These are phyloP conservation scores for Chanos chanos DNA, from an alignment of 2,797 vertebrate species.

Conservation along the genomic window DNA sequence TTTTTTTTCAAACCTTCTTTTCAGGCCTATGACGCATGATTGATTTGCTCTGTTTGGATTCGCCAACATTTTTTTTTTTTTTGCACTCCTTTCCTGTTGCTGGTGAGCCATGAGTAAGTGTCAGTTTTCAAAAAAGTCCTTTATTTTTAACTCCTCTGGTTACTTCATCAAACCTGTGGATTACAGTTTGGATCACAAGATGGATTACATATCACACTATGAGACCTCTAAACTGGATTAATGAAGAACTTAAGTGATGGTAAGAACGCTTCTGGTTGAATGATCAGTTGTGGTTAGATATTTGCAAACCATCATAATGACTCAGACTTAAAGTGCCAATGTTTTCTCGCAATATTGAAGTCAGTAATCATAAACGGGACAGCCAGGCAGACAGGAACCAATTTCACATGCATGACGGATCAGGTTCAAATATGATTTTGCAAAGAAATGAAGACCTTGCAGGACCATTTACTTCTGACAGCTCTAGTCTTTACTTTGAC, in stretches of 20 bases:
- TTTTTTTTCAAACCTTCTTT: neutral
- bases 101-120: too few species aligned
- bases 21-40: neutral
- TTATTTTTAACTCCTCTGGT: neutral
- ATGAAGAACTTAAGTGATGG: neutral
- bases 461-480: too few species aligned
- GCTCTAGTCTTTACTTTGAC: too few species aligned
- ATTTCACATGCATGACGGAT: too few species aligned
- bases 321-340: neutral
- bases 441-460: too few species aligned
- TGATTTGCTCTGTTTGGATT: neutral
- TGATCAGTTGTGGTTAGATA: neutral
- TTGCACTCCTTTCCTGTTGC: too few species aligned
- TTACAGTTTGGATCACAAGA: constrained; percentile 11
- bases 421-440: too few species aligned
- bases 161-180: neutral
- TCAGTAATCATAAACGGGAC: too few species aligned
- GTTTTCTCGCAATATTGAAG: constrained; percentile 1
- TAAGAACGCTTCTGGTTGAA: constrained; percentile 3
- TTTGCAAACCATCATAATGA: neutral
- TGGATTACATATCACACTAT: constrained; percentile 6
- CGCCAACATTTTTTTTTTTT: neutral
- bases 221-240: neutral
- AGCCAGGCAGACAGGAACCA: too few species aligned
- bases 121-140: too few species aligned